Base-by-base conservation (phyloP, 2,888 invertebrate genomes). In the Osmoderma eremita region DNA sequence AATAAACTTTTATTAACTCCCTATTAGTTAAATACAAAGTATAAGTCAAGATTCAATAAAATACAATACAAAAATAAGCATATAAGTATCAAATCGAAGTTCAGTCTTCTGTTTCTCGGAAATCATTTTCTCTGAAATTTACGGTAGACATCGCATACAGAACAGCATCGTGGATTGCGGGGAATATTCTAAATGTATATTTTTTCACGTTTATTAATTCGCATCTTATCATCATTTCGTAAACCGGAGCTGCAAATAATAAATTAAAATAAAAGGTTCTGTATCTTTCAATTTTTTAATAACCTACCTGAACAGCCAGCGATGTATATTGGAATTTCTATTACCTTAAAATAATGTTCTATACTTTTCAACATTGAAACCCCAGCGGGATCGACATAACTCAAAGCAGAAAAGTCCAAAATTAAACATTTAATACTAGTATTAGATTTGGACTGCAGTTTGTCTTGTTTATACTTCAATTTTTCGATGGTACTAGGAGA, bases 91-190 rank as follows among this genome's bases (percentile, higher is more conserved):
- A n/a, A 15, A 41, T 58, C 6, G n/a, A 30, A 22, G 13, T 10
- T 24, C 56, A 42, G 41, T 42, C 56, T 22, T 41, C 41, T 15
- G 42, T 24, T 42, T 45, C 17, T 1, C 12, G 17, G 17, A 61
- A 45, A 30, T 45, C 24, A 13, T 45, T 42, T n/a, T 61, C 58
- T 8, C 15, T 30, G 1, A 61, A 17, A 30, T 48, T 45, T 10
- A 61, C 3, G 18, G 50, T 68, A 38, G 68, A 63, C 6, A 65
- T 65, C 0, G 82, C 93, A 92, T 73, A 77, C 68, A 79, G 75
- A 1, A 89, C 88, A 24, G 89, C 89, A 79, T 90, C 90, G 72
- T 89, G 88, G 15, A 89, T 79, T 0, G 88, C 88, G 3, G 88
- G 86, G 73, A 88, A 89, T 24, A 87, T 83, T 69, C 82, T 80